A percentile compares a stretch with the other conserved stretches of the same genome.
Evolutionary conservation across 1,140 invertebrate genomes (phyloP).

Genomic region (Zophobas atratus): DNA sequence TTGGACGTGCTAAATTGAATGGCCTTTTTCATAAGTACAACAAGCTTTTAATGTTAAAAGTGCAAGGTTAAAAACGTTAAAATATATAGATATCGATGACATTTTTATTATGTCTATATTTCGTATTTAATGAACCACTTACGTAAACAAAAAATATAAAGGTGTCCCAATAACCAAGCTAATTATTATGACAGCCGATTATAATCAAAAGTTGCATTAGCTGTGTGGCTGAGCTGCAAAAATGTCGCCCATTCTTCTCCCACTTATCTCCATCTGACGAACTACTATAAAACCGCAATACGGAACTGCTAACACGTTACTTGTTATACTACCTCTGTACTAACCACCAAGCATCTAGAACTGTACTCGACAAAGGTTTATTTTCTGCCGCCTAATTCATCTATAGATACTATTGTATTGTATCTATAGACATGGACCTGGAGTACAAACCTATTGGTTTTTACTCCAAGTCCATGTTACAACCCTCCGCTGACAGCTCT

Average conservation of each 20-base stretch:
- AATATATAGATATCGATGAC: too few species aligned
- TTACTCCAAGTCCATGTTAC: conserved; percentile 83
- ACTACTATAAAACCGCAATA: conserved; percentile 85
- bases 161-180: too few species aligned
- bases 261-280: conserved; percentile 73
- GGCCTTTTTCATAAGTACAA: too few species aligned
- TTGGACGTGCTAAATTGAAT: too few species aligned
- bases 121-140: too few species aligned
- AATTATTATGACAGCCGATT: conserved; percentile 62
- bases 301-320: conserved; percentile 83
- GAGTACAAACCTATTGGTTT: conserved; percentile 67
- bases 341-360: conserved; percentile 72
- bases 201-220: conserved; percentile 89
- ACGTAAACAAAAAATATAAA: too few species aligned
- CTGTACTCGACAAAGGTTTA: conserved; percentile 84
- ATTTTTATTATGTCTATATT: too few species aligned
- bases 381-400: conserved; percentile 73
- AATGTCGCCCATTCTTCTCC: conserved; percentile 82
- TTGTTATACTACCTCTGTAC: conserved; percentile 74
- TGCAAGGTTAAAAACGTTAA: too few species aligned
- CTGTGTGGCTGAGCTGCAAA: conserved; percentile 85
- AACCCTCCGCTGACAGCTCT: conserved; percentile 82
- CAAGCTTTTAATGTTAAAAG: too few species aligned
- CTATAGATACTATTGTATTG: conserved; percentile 69
- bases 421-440: too few species aligned